These are phyloP conservation scores for Rhinophrynus dorsalis DNA, from an alignment of 2,797 vertebrate genomes.

Conservation along the genomic window DNA sequence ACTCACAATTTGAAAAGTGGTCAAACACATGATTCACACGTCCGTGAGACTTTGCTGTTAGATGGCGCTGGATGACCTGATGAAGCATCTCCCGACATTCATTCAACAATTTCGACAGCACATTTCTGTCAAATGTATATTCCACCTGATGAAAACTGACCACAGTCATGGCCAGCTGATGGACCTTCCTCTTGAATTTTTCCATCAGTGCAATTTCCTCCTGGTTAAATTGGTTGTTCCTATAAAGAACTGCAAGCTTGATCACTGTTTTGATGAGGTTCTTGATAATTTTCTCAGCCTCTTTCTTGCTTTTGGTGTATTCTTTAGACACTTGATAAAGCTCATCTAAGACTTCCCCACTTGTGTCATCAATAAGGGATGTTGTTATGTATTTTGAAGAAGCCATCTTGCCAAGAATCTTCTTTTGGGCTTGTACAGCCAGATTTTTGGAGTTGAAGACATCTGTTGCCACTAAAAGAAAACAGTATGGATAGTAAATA, in stretches of 20 bases:
- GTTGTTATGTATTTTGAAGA: conserved; percentile 78
- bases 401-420: conserved; percentile 80
- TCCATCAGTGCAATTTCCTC: conserved; percentile 76
- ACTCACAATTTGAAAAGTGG: conserved; percentile 80
- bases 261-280: conserved; percentile 79
- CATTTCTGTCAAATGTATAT: conserved; percentile 78
- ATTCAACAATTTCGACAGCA: conserved; percentile 73
- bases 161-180: conserved; percentile 76
- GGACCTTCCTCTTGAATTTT: conserved; percentile 79
- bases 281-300: conserved; percentile 76
- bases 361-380: conserved; percentile 75
- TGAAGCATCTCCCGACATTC: conserved; percentile 76
- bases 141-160: conserved; percentile 81
- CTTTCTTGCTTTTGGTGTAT: conserved; percentile 77
- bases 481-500: neutral
- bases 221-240: conserved; percentile 77
- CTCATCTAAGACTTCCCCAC: conserved; percentile 77
- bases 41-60: conserved; percentile 78
- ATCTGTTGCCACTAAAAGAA: conserved; percentile 74
- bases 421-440: conserved; percentile 80
- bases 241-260: conserved; percentile 75
- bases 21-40: conserved; percentile 77
- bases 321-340: conserved; percentile 75
- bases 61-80: conserved; percentile 74
- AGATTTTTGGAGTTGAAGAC: conserved; percentile 79